phyloP scores from a whole-genome alignment of 2,113 vertebrate genomes.

The Epinephelus lanceolatus region DNA sequence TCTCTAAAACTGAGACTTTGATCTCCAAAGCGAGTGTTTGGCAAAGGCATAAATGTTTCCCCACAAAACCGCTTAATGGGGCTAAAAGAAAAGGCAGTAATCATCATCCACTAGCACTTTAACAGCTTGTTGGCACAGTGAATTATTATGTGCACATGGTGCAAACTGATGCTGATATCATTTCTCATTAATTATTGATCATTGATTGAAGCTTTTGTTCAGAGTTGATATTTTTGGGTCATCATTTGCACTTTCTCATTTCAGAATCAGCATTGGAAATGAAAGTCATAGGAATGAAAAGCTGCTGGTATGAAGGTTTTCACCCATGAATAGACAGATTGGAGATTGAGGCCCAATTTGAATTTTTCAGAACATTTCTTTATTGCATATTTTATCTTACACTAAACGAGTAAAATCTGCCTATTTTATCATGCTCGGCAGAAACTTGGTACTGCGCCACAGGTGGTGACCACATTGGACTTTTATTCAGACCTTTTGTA shows the following conservation, averaged over 20 bases:
- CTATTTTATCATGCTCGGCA: neutral
- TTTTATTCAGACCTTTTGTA: neutral
- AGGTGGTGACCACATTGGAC: neutral
- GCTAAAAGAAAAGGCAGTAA: constrained; percentile 29
- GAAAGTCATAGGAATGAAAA: neutral
- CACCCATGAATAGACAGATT: constrained; percentile 1
- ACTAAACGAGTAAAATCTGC: neutral
- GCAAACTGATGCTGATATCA: constrained; percentile 35
- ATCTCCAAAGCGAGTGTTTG: constrained; percentile 64
- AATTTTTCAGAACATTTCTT: constrained; percentile 31
- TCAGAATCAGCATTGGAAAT: constrained; percentile 9
- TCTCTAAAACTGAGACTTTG: constrained; percentile 55
- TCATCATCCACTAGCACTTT: constrained; percentile 26
- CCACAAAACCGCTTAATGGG: constrained; percentile 49
- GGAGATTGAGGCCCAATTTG: constrained; percentile 1
- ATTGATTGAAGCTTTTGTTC: constrained; percentile 15
- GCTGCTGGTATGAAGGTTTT: constrained; percentile 7
- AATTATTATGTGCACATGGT: constrained; percentile 29
- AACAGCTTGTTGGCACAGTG: constrained; percentile 28
- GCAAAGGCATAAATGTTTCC: constrained; percentile 63
- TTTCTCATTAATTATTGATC: constrained; percentile 64
- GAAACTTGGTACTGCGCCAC: neutral
- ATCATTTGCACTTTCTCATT: constrained; percentile 36
- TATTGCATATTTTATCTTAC: constrained; percentile 5
- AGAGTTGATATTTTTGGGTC: constrained; percentile 29